Conservation (phyloP, 2,888 invertebrate species). For the Chrysodeixis includens region DNA sequence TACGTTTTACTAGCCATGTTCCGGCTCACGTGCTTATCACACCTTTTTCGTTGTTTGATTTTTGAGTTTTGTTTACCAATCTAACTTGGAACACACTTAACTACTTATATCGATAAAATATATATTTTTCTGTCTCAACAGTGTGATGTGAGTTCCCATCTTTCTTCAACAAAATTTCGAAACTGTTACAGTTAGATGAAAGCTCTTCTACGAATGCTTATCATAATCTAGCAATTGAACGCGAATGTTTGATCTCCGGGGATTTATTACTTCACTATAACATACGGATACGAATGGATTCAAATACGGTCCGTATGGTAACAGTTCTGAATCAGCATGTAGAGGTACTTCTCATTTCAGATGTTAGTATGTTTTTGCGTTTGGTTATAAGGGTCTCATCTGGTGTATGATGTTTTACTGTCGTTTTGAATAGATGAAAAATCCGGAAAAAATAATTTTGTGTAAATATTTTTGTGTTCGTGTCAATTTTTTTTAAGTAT, state of each 20-base stretch:
- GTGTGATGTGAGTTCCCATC: background rate
- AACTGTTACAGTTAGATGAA: constrained; percentile 4
- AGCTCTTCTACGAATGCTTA: background rate
- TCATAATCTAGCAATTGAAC: background rate
- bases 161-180: background rate
- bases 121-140: background rate
- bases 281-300: constrained; percentile 3
- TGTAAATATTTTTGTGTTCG: background rate
- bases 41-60: background rate
- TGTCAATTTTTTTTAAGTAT: too few species aligned
- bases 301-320: background rate
- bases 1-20: too few species aligned
- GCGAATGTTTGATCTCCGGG: background rate
- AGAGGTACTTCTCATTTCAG: background rate
- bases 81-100: too few species aligned
- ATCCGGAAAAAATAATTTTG: background rate
- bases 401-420: background rate
- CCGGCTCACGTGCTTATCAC: background rate
- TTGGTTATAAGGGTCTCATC: background rate
- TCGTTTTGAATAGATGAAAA: background rate
- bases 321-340: background rate
- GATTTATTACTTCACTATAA: background rate
- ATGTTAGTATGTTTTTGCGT: background rate
- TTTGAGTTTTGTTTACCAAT: background rate
- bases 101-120: background rate